Conservation (phyloP, 2,797 vertebrate genomes). For the Salmo trutta region DNA sequence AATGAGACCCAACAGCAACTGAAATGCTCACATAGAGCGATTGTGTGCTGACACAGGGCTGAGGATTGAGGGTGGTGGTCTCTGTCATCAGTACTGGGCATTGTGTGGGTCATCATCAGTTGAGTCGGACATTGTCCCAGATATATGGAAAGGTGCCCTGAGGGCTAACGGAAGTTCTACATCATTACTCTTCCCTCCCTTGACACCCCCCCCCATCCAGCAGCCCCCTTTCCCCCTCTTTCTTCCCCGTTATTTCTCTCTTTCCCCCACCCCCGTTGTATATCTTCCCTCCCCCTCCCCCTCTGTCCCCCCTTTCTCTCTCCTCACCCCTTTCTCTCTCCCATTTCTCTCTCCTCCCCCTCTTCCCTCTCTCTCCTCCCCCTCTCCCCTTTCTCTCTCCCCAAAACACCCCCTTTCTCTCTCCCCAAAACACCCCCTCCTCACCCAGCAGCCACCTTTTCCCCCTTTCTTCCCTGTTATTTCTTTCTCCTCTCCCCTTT, state of each 20-base stretch:
- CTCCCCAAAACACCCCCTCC: no score
- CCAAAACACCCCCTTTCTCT: slow-evolving; percentile 6
- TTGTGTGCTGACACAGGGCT: neutral
- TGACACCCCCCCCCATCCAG: neutral
- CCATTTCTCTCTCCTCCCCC: neutral
- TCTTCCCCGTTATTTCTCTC: neutral
- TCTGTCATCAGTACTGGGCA: neutral
- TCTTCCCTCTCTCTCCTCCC: slow-evolving; percentile 18
- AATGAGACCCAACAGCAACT: neutral
- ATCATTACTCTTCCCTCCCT: neutral
- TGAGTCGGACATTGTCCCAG: neutral
- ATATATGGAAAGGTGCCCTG: neutral
- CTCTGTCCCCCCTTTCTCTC: neutral
- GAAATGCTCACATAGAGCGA: neutral
- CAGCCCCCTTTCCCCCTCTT: neutral
- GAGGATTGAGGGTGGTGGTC: neutral
- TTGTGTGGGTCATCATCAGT: neutral
- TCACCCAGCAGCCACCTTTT: neutral
- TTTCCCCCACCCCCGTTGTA: neutral
- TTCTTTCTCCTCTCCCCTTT: neutral
- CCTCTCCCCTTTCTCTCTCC: slow-evolving; percentile 15
- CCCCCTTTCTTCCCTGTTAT: neutral
- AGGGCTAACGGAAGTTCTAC: neutral
- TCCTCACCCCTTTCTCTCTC: slow-evolving; percentile 5
- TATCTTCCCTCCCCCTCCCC: neutral